phyloP scores from a whole-genome alignment of 2,113 vertebrate genomes.

The Sceloporus undulatus region DNA sequence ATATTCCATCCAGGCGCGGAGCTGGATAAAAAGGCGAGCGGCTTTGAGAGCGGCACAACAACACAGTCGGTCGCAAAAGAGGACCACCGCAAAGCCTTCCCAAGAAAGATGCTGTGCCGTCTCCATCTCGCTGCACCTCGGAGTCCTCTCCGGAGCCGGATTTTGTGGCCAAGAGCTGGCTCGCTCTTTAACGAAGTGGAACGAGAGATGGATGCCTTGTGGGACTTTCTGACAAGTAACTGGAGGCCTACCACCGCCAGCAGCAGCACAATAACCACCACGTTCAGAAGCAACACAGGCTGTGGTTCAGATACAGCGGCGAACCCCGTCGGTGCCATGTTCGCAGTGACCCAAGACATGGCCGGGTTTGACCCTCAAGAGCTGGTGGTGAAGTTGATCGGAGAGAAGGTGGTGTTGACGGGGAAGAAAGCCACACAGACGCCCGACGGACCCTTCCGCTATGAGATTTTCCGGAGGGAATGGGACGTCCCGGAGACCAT shows the following conservation, averaged over 20 bases:
- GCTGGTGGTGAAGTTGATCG: constrained; percentile 55
- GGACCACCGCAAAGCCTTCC: background rate
- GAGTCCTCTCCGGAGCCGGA: background rate
- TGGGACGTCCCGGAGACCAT: constrained; percentile 50
- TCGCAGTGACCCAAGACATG: constrained; percentile 48
- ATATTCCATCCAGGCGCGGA: background rate
- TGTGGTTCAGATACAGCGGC: background rate
- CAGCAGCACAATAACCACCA: background rate
- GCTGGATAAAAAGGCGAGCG: background rate
- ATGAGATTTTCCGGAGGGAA: constrained; percentile 57
- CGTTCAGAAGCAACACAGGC: background rate
- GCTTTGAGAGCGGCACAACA: background rate
- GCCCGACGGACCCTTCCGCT: constrained; percentile 43
- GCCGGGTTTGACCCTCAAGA: constrained; percentile 43
- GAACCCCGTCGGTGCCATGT: background rate
- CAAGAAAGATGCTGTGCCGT: constrained; percentile 18
- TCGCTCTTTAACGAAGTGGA: constrained; percentile 19
- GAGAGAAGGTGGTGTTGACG: constrained; percentile 52
- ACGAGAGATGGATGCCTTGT: constrained; percentile 21
- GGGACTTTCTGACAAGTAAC: background rate
- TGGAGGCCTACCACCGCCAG: background rate
- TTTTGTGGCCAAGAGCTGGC: background rate
- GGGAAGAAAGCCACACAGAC: constrained; percentile 47
- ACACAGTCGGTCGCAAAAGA: background rate
- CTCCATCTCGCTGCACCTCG: background rate